Evolutionary conservation across 2,113 vertebrate genomes (phyloP).

Genomic region (Cinclus mexicanus): DNA sequence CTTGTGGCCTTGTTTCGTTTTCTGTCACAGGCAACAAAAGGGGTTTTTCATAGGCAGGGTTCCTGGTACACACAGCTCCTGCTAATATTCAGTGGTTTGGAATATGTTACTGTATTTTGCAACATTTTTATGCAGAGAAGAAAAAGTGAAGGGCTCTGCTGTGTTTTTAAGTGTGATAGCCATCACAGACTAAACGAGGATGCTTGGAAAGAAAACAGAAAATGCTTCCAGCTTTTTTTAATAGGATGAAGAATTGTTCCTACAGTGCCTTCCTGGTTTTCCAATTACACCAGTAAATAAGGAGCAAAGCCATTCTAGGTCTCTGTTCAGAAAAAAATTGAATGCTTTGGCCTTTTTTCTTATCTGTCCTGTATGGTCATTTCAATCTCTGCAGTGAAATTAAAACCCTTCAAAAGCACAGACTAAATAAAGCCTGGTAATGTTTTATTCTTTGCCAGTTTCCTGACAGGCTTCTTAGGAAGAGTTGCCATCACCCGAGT

Average conservation of each 20-base stretch:
- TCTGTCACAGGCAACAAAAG: background rate
- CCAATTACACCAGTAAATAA: no score
- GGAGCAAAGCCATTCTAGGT: background rate
- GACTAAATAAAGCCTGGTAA: background rate
- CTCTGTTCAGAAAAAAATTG: background rate
- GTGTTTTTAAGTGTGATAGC: background rate
- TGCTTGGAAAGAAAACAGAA: background rate
- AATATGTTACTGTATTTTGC: background rate
- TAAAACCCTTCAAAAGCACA: background rate
- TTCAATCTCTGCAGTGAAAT: background rate
- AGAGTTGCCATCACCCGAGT: background rate
- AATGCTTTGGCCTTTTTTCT: background rate
- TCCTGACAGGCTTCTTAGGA: background rate
- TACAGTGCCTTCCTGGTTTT: background rate
- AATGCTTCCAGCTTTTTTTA: background rate
- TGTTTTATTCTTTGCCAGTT: background rate
- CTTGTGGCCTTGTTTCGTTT: rapidly evolving
- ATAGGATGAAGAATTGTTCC: background rate
- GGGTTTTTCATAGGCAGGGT: background rate
- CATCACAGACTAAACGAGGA: background rate
- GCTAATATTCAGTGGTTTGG: background rate
- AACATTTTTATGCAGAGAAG: background rate
- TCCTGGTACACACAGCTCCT: background rate
- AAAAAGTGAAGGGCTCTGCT: background rate
- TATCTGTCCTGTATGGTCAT: background rate